Evolutionary conservation across 2,113 vertebrate species (phyloP).

Genomic region (Solenodon paradoxus): DNA sequence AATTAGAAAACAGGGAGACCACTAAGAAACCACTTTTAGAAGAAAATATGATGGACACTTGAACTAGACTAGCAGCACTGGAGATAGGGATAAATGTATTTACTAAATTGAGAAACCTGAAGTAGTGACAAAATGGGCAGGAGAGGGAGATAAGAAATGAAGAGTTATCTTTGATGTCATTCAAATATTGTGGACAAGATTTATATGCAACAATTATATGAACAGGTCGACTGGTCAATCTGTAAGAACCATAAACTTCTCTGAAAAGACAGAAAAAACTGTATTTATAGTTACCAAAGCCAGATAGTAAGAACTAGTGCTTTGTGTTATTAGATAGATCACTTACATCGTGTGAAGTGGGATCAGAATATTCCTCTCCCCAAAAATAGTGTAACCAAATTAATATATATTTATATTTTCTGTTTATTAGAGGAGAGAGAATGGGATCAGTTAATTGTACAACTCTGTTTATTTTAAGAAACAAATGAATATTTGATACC

Average conservation of each 20-base stretch:
- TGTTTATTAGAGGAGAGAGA: background rate
- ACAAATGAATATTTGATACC: background rate
- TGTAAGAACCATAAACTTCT: background rate
- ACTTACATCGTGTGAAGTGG: background rate
- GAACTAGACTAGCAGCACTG: background rate
- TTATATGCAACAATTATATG: background rate
- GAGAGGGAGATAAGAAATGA: background rate
- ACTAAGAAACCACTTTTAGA: background rate
- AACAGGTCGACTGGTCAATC: background rate
- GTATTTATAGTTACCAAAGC: too few relatives aligned
- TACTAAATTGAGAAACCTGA: background rate
- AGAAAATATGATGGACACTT: background rate
- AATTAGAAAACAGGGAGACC: background rate
- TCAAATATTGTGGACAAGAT: too few relatives aligned
- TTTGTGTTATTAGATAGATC: background rate
- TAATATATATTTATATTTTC: background rate
- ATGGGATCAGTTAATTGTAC: background rate
- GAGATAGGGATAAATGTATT: background rate
- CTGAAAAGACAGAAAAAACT: background rate
- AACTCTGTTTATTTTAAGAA: background rate
- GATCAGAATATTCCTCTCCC: background rate
- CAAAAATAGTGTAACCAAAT: background rate
- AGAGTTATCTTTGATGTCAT: background rate
- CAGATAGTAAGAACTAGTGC: too few relatives aligned
- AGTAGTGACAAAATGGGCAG: background rate